Conservation (phyloP, 2,888 invertebrate species). For the Phaedon cochleariae region DNA sequence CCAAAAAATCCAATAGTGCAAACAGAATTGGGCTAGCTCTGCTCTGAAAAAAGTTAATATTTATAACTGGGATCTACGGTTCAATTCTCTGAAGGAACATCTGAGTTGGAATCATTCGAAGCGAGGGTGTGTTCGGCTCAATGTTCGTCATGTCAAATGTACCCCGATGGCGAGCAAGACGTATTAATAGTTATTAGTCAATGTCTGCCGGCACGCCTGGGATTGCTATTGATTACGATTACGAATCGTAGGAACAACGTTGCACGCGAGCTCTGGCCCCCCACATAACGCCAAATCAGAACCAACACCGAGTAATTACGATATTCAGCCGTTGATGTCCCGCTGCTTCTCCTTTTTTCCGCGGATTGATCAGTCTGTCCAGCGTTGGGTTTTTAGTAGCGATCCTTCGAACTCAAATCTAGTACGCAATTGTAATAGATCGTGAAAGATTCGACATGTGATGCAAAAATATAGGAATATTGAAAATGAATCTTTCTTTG, state of each 20-base stretch:
- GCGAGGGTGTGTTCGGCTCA: conserved; percentile 53
- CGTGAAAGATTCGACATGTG: no score
- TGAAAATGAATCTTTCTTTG: no score
- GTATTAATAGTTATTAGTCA: conserved; percentile 62
- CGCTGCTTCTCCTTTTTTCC: background rate
- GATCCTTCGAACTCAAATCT: background rate
- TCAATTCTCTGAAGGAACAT: no score
- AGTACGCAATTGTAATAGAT: no score
- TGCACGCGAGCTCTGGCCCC: conserved; percentile 52
- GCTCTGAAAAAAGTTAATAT: no score
- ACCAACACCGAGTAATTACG: conserved; percentile 55
- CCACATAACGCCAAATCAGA: conserved; percentile 58
- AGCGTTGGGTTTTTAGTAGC: background rate
- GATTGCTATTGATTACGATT: conserved; percentile 59
- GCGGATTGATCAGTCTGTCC: background rate
- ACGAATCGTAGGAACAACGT: conserved; percentile 55
- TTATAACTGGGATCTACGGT: no score
- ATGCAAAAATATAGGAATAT: no score
- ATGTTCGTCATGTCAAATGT: conserved; percentile 48
- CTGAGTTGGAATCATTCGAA: no score
- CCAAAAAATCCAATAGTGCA: no score
- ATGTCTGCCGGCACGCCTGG: conserved; percentile 57
- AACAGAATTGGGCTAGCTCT: no score
- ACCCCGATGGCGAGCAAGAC: conserved; percentile 60
- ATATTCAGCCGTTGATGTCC: conserved; percentile 35